Evolutionary conservation across 1,140 invertebrate species (phyloP).

Genomic region (Drosophila subpulchrella): DNA sequence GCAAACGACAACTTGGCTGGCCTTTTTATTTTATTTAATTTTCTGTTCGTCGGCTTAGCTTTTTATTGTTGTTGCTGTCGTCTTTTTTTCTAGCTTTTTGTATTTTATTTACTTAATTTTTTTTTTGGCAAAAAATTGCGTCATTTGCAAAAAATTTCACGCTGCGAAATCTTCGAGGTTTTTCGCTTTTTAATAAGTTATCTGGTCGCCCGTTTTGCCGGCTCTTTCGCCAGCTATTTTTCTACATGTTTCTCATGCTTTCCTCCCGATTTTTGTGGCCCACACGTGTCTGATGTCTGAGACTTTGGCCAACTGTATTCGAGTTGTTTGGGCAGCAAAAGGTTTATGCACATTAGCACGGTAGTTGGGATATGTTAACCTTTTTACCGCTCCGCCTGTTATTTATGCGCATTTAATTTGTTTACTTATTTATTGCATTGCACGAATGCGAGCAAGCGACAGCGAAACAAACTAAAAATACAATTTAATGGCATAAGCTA

Average conservation of each 20-base stretch:
- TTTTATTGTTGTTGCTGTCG: constrained; percentile 16
- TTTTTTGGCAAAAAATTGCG: constrained; percentile 63
- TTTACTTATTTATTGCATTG: constrained; percentile 60
- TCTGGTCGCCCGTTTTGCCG: constrained; percentile 9
- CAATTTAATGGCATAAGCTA: constrained; percentile 61
- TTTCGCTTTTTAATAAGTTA: constrained; percentile 16
- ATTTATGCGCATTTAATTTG: constrained; percentile 69
- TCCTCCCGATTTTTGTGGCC: constrained; percentile 12
- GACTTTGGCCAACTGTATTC: constrained; percentile 31
- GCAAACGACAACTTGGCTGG: constrained; percentile 56
- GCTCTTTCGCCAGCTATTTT: constrained; percentile 20
- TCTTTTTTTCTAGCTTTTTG: constrained; percentile 28
- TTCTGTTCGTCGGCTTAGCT: constrained; percentile 16
- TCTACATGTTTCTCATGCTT: constrained; percentile 19
- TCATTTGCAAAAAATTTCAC: constrained; percentile 74
- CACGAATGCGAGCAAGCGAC: constrained; percentile 17
- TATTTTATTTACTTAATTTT: constrained; percentile 17
- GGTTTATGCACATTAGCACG: constrained; percentile 44
- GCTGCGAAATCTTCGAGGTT: constrained; percentile 39
- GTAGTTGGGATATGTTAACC: constrained; percentile 54
- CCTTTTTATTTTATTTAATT: constrained; percentile 42
- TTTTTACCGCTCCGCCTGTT: constrained; percentile 27
- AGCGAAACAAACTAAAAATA: constrained; percentile 50
- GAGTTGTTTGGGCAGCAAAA: background rate
- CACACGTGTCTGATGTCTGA: constrained; percentile 27